Conservation (phyloP, 2,888 invertebrate genomes). For the Phaedon cochleariae region DNA sequence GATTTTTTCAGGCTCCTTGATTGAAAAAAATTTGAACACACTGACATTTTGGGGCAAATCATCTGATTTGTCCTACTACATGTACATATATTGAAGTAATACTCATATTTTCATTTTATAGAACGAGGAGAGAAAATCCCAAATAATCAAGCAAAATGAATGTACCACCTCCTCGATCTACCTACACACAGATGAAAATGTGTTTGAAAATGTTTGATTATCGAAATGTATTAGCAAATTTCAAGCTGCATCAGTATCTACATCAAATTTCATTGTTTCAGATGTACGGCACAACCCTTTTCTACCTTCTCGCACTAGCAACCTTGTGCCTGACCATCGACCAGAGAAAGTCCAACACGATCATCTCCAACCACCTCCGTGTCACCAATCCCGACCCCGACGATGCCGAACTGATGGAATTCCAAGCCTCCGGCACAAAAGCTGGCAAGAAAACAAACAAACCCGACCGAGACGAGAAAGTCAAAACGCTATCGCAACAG, state of each 20-base stretch:
- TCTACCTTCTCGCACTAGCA: slow-evolving; percentile 39
- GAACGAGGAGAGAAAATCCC: too few relatives aligned
- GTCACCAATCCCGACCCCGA: slow-evolving; percentile 58
- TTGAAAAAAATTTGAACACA: too few relatives aligned
- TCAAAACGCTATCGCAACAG: slow-evolving; percentile 88
- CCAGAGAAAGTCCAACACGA: slow-evolving; percentile 68
- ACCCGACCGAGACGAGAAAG: slow-evolving; percentile 74
- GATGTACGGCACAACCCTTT: slow-evolving; percentile 35
- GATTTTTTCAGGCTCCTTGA: too few relatives aligned
- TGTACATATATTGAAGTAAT: too few relatives aligned
- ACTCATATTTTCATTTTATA: too few relatives aligned
- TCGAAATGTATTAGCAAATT: too few relatives aligned
- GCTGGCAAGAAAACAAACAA: slow-evolving; percentile 40
- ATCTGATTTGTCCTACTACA: too few relatives aligned
- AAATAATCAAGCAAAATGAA: too few relatives aligned
- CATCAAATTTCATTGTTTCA: slow-evolving; percentile 22
- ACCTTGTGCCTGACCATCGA: slow-evolving; percentile 38
- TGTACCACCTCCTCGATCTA: too few relatives aligned
- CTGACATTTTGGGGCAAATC: too few relatives aligned
- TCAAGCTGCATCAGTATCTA: background rate
- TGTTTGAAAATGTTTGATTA: too few relatives aligned
- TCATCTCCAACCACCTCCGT: slow-evolving; percentile 74
- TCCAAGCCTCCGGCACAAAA: slow-evolving; percentile 44
- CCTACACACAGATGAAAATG: too few relatives aligned
- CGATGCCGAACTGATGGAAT: slow-evolving; percentile 48